A percentile compares a stretch with the other conserved stretches of the same genome.
Conservation (phyloP, 2,888 invertebrate genomes). For the Apotomis capreana region DNA sequence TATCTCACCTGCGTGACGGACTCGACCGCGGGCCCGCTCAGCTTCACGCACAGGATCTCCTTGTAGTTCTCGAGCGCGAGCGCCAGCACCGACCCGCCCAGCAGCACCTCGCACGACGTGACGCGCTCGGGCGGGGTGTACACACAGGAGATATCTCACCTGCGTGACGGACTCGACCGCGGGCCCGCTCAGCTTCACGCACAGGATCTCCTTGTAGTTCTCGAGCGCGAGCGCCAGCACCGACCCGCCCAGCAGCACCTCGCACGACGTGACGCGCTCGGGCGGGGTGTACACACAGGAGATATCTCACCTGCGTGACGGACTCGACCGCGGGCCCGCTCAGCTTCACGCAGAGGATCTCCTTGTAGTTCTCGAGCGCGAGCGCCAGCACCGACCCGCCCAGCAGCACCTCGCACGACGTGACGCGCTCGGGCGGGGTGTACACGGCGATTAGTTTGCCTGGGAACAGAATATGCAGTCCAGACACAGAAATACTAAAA, state of each 20-base stretch:
- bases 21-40: too few species aligned
- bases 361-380: constrained; percentile 86
- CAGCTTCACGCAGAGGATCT: constrained; percentile 86
- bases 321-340: constrained; percentile 69
- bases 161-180: constrained; percentile 64
- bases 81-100: too few species aligned
- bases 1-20: too few species aligned
- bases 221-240: constrained; percentile 87
- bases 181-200: constrained; percentile 83
- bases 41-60: too few species aligned
- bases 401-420: constrained; percentile 87
- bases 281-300: too few species aligned
- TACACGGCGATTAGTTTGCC: too few species aligned
- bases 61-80: too few species aligned
- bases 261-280: constrained; percentile 70
- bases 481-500: background rate
- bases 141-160: constrained; percentile 41
- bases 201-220: constrained; percentile 85
- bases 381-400: constrained; percentile 88
- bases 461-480: too few species aligned
- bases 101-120: too few species aligned
- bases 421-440: too few species aligned
- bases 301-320: constrained; percentile 54
- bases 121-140: too few species aligned
- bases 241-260: constrained; percentile 89